Evolutionary conservation across 2,888 invertebrate species (phyloP).

Genomic region (Ichneumoninae sp.): DNA sequence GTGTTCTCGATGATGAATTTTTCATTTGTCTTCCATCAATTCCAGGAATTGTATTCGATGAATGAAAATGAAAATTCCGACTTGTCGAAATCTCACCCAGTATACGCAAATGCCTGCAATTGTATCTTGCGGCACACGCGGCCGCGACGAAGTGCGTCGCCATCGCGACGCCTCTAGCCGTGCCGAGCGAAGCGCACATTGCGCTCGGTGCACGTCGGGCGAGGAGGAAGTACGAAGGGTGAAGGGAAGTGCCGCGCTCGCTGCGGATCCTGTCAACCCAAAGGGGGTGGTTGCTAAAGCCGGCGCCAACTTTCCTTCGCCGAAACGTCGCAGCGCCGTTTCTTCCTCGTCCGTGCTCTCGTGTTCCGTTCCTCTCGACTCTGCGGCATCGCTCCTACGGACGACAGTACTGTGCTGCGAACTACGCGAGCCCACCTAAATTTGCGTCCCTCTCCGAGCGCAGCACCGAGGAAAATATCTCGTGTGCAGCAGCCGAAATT

Average conservation of each 20-base stretch:
- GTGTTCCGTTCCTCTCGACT: conserved; percentile 16
- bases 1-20: too few relatives aligned
- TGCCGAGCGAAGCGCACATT: conserved; percentile 43
- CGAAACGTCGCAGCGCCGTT: conserved; percentile 47
- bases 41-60: too few relatives aligned
- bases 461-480: conserved; percentile 62
- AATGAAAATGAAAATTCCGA: not conserved
- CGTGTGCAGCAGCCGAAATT: conserved; percentile 59
- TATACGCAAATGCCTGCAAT: conserved; percentile 10
- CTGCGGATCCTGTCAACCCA: conserved; percentile 57
- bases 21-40: too few relatives aligned
- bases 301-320: conserved; percentile 63
- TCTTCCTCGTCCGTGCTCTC: conserved; percentile 31
- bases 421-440: conserved; percentile 46
- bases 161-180: conserved; percentile 33
- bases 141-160: conserved; percentile 23
- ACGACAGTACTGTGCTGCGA: not conserved
- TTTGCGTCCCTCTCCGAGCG: conserved; percentile 49
- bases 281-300: conserved; percentile 52
- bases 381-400: not conserved
- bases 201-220: conserved; percentile 34
- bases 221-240: conserved; percentile 11
- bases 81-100: not conserved
- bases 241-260: conserved; percentile 22
- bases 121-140: not conserved